Conservation (phyloP, 2,113 vertebrate species). For the Formicarius rufipectus region DNA sequence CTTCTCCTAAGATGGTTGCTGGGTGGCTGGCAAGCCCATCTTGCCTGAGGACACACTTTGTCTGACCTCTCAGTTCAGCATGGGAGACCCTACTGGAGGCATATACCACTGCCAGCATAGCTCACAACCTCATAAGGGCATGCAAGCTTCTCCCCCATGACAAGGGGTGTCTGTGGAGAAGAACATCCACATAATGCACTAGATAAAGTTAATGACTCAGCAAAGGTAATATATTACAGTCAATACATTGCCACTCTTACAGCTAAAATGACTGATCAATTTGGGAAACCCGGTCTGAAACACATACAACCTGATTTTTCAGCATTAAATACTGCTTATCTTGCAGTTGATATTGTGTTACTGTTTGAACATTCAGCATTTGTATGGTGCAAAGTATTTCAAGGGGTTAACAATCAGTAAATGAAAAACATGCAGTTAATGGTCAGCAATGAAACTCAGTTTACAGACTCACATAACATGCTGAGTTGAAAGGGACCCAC, state of each 20-base stretch:
- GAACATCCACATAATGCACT: neutral
- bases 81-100: no score
- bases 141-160: no score
- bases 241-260: neutral
- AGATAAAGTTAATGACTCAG: neutral
- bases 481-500: neutral
- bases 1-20: no score
- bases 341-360: neutral
- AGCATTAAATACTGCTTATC: neutral
- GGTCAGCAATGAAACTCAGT: neutral
- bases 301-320: neutral
- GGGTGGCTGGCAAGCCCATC: no score
- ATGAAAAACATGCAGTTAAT: neutral
- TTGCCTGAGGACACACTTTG: no score
- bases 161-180: no score
- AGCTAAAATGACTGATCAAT: neutral
- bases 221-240: neutral
- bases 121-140: no score
- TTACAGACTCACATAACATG: neutral
- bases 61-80: no score
- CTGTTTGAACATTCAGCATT: neutral
- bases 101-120: no score
- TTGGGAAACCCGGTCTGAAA: neutral
- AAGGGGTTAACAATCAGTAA: neutral
- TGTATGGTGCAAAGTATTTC: neutral